Evolutionary conservation across 2,113 vertebrate genomes (phyloP).

Genomic region (Cercopithecus mona): DNA sequence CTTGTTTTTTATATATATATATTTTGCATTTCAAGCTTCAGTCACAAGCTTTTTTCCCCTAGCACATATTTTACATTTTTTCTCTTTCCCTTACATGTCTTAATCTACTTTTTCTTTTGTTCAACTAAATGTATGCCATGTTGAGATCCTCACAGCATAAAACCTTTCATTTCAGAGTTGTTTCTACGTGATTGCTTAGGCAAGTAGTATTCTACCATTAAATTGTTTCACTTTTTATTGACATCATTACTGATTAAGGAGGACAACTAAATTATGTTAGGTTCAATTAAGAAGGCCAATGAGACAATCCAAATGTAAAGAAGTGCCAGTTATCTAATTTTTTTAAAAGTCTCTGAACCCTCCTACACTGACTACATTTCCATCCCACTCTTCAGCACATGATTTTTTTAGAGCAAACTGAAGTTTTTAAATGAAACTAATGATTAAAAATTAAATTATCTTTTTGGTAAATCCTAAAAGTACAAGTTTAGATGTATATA

Average conservation of each 20-base stretch:
- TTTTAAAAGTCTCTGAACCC: not conserved
- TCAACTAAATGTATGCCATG: not conserved
- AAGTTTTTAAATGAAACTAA: not conserved
- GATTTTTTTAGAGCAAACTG: not conserved
- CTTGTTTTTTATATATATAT: not conserved
- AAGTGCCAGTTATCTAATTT: not conserved
- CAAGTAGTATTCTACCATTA: not conserved
- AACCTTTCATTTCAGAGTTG: not conserved
- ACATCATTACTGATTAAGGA: not conserved
- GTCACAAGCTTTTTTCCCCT: not conserved
- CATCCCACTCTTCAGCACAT: not conserved
- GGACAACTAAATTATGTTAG: not conserved
- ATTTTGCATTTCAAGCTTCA: conserved; percentile 8
- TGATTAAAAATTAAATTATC: not conserved
- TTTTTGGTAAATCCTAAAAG: not conserved
- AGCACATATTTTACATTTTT: not conserved
- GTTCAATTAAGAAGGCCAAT: not conserved
- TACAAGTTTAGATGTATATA: not conserved
- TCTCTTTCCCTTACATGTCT: not conserved
- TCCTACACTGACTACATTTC: not conserved
- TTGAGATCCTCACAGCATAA: not conserved
- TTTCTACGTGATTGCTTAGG: not conserved
- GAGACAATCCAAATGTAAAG: not conserved
- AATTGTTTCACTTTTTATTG: not conserved
- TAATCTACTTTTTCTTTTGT: not conserved